Percentiles rank a stretch among this genome's conserved stretches.
These are phyloP conservation scores for Autographa pulchrina DNA, from an alignment of 2,888 invertebrate genomes.

Conservation along the genomic window DNA sequence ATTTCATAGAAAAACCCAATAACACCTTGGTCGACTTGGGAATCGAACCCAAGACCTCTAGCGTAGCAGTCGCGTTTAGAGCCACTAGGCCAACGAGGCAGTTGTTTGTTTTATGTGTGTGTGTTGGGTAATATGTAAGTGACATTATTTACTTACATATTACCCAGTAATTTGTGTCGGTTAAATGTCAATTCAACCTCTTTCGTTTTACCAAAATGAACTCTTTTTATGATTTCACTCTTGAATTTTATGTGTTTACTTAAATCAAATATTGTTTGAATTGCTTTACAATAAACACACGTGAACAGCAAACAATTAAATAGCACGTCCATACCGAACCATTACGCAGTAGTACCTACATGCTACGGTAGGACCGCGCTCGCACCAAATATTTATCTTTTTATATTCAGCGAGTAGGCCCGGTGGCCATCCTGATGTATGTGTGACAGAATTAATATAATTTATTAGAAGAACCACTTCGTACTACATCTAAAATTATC, in stretches of 20 bases:
- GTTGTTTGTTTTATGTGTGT: no score
- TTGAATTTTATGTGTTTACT: neutral
- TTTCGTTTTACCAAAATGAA: neutral
- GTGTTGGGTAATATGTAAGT: no score
- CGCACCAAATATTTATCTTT: slow-evolving; percentile 36
- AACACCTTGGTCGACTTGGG: no score
- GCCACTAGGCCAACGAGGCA: no score
- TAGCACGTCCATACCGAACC: neutral
- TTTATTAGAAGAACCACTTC: slow-evolving; percentile 9
- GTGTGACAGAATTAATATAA: neutral
- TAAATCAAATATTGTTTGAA: neutral
- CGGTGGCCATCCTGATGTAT: slow-evolving; percentile 18
- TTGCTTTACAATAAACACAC: neutral
- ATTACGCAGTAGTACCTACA: neutral
- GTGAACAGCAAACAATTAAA: neutral
- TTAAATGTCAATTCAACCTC: no score
- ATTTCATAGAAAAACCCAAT: no score
- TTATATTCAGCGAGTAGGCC: slow-evolving; percentile 30
- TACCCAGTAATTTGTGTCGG: no score
- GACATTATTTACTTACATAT: no score
- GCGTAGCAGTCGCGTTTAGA: no score
- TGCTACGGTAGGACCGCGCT: no score
- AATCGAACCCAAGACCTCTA: no score
- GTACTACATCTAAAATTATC: neutral
- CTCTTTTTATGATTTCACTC: neutral